Evolutionary conservation across 2,113 vertebrate species (phyloP).

Genomic region (Rallus limicola): DNA sequence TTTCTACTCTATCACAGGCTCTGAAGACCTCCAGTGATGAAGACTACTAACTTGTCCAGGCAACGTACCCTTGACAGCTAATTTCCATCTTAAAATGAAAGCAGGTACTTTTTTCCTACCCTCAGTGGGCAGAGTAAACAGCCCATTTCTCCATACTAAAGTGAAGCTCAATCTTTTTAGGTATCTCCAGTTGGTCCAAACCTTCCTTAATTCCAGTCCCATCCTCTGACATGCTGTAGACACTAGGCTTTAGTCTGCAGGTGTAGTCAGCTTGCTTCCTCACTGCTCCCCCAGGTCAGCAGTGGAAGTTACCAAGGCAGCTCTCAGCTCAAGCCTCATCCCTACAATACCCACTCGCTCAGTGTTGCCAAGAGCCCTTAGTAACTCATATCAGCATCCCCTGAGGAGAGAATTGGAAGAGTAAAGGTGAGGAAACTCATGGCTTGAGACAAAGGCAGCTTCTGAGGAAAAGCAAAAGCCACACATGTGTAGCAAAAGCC

Average conservation of each 20-base stretch:
- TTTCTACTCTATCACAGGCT: neutral
- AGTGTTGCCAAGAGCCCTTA: accelerated
- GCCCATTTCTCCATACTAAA: neutral
- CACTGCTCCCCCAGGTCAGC: neutral
- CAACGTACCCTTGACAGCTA: neutral
- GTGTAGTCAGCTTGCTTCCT: neutral
- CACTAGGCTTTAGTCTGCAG: neutral
- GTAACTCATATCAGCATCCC: neutral
- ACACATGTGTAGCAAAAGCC: too few species aligned
- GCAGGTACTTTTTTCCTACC: neutral
- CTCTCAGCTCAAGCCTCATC: neutral
- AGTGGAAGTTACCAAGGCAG: neutral
- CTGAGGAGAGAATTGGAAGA: too few species aligned
- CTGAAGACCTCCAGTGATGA: neutral
- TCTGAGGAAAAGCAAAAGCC: too few species aligned
- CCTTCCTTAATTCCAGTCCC: neutral
- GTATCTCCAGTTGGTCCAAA: neutral
- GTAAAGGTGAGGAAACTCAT: too few species aligned
- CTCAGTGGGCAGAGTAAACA: neutral
- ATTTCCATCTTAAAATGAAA: neutral
- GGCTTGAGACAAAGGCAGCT: too few species aligned
- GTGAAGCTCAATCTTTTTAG: neutral
- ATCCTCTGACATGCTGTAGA: neutral
- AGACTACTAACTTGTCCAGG: neutral
- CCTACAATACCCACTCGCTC: neutral